Percentiles rank a stretch among this genome's conserved stretches.
Conservation (phyloP, 1,140 invertebrate genomes). For the Samia ricini region DNA sequence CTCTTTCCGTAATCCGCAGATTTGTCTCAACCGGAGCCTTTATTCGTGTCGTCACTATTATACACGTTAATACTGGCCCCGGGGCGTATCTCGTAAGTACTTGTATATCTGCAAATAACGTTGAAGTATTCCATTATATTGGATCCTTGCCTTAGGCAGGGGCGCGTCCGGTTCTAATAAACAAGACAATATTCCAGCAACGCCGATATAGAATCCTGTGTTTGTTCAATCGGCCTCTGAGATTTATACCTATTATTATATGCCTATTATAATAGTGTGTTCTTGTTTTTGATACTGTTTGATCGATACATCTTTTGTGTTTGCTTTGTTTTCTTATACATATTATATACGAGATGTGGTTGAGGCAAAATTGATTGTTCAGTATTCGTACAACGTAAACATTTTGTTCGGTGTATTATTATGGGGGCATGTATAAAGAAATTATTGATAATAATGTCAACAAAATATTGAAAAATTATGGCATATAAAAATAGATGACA, state of each 20-base stretch:
- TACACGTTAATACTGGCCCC: conserved; percentile 59
- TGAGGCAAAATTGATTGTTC: neutral
- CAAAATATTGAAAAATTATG: no score
- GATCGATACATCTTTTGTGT: conserved; percentile 9
- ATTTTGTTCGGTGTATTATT: neutral
- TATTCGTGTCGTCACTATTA: conserved; percentile 49
- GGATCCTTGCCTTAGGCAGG: conserved; percentile 61
- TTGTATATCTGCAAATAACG: conserved; percentile 68
- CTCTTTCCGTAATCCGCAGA: conserved; percentile 19
- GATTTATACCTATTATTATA: conserved; percentile 28
- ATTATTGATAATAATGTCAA: no score
- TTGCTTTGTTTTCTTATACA: neutral
- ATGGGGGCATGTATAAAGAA: neutral
- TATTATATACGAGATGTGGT: neutral
- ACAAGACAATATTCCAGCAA: conserved; percentile 59
- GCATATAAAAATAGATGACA: no score
- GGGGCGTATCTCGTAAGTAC: conserved; percentile 51
- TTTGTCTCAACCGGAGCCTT: conserved; percentile 39
- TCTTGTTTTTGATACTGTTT: conserved; percentile 11
- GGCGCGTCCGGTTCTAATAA: conserved; percentile 64
- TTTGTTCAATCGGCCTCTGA: conserved; percentile 29
- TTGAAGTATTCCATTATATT: conserved; percentile 74
- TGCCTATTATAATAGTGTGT: conserved; percentile 3
- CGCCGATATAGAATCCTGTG: conserved; percentile 25
- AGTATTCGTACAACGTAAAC: neutral